Conservation (phyloP, 2,113 vertebrate species). For the Coracopsis vasa region DNA sequence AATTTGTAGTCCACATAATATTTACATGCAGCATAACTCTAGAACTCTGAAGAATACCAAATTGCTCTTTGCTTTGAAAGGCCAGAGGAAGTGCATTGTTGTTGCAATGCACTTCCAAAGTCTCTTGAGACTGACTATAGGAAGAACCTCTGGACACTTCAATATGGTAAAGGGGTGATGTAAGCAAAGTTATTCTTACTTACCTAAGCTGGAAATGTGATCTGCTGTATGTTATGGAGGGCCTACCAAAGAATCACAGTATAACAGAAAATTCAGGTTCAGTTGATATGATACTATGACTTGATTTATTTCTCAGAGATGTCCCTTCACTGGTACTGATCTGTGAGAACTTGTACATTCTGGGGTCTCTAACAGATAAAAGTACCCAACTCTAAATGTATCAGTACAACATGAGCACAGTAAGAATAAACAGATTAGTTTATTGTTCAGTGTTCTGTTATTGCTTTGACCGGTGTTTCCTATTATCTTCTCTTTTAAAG, state of each 20-base stretch:
- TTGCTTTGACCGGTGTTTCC: background rate
- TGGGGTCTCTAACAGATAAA: background rate
- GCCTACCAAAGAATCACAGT: background rate
- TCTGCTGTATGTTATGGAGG: background rate
- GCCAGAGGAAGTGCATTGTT: background rate
- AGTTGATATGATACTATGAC: background rate
- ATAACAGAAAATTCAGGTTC: background rate
- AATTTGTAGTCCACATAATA: background rate
- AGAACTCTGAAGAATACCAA: background rate
- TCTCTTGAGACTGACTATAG: background rate
- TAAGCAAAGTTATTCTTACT: background rate
- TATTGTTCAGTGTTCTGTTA: background rate
- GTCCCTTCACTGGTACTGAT: background rate
- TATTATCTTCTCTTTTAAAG: constrained; percentile 68
- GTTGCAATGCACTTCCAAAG: background rate
- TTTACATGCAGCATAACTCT: background rate
- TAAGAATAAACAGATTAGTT: background rate
- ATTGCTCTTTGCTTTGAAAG: background rate
- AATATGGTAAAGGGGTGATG: background rate
- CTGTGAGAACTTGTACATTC: background rate
- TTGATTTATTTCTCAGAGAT: background rate
- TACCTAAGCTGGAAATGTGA: background rate
- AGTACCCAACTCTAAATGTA: background rate
- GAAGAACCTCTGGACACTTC: background rate
- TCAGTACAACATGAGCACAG: background rate